Evolutionary conservation across 2,797 vertebrate species (phyloP).

Genomic region (Urosaurus nigricauda): DNA sequence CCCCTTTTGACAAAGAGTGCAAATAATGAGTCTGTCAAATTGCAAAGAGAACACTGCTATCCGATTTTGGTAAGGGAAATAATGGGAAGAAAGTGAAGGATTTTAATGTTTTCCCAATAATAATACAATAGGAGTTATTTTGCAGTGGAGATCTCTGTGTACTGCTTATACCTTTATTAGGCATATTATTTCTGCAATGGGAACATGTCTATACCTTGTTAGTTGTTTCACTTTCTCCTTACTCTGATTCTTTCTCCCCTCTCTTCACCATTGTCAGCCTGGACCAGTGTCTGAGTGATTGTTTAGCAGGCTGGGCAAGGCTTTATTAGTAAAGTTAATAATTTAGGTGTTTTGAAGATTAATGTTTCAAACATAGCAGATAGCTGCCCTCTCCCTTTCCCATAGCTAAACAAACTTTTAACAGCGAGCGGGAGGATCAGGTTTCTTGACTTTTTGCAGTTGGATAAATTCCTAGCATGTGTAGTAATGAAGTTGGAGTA

Average conservation of each 20-base stretch:
- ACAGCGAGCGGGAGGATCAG: background rate
- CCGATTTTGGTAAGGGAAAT: background rate
- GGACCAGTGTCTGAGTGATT: background rate
- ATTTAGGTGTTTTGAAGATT: background rate
- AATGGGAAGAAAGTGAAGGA: background rate
- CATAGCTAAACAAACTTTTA: background rate
- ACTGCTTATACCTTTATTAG: background rate
- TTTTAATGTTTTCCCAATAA: background rate
- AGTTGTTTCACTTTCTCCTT: background rate
- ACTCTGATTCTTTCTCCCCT: background rate
- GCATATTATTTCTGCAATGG: background rate
- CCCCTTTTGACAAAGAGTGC: background rate
- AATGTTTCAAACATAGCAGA: constrained; percentile 6
- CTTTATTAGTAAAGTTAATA: constrained; percentile 20
- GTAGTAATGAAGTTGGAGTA: background rate
- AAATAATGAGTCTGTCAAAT: background rate
- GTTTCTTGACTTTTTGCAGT: constrained; percentile 10
- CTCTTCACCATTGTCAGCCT: background rate
- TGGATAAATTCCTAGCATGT: background rate
- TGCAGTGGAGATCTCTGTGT: background rate
- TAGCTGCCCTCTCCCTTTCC: background rate
- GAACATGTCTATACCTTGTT: background rate
- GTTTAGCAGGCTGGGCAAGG: background rate
- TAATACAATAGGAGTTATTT: background rate
- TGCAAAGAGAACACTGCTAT: background rate